phyloP scores from a whole-genome alignment of 2,888 invertebrate genomes.

The Myopa testacea region DNA sequence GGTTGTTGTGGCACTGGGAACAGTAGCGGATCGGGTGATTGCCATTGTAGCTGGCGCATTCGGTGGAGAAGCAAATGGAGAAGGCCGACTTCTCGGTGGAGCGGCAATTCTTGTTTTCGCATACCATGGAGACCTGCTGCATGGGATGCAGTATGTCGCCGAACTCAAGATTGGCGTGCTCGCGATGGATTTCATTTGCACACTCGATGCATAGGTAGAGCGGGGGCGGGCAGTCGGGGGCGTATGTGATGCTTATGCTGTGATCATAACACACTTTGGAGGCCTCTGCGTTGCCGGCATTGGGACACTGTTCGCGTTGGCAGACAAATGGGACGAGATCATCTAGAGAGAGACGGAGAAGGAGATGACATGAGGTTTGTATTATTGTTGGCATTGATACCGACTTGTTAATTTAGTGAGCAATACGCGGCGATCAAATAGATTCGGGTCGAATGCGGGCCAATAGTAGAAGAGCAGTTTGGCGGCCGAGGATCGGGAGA shows the following conservation, averaged over 20 bases:
- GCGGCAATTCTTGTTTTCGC: slow-evolving; percentile 98
- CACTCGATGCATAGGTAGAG: slow-evolving; percentile 96
- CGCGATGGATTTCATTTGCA: slow-evolving; percentile 90
- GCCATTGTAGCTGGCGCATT: slow-evolving; percentile 96
- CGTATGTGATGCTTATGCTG: slow-evolving; percentile 87
- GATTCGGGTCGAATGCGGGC: slow-evolving; percentile 96
- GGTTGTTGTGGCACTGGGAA: slow-evolving; percentile 87
- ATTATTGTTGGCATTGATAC: background rate
- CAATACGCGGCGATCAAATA: slow-evolving; percentile 89
- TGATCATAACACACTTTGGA: slow-evolving; percentile 96
- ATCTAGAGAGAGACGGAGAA: slow-evolving; percentile 67
- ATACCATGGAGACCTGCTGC: slow-evolving; percentile 93
- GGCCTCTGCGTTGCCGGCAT: slow-evolving; percentile 86
- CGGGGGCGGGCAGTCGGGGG: slow-evolving; percentile 91
- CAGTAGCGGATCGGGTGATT: slow-evolving; percentile 96
- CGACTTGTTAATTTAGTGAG: slow-evolving; percentile 88
- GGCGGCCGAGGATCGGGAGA: slow-evolving; percentile 93
- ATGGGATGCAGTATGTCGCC: slow-evolving; percentile 92
- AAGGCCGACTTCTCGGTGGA: slow-evolving; percentile 91
- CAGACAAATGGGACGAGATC: slow-evolving; percentile 86
- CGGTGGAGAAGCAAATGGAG: slow-evolving; percentile 95
- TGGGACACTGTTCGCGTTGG: slow-evolving; percentile 92
- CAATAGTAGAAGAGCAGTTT: slow-evolving; percentile 98
- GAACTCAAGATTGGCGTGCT: slow-evolving; percentile 86
- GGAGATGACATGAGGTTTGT: background rate